Percentiles rank a stretch among this genome's conserved stretches.
These are phyloP conservation scores for Drosophila nigromelanica DNA, from an alignment of 1,140 invertebrate genomes.

Conservation along the genomic window DNA sequence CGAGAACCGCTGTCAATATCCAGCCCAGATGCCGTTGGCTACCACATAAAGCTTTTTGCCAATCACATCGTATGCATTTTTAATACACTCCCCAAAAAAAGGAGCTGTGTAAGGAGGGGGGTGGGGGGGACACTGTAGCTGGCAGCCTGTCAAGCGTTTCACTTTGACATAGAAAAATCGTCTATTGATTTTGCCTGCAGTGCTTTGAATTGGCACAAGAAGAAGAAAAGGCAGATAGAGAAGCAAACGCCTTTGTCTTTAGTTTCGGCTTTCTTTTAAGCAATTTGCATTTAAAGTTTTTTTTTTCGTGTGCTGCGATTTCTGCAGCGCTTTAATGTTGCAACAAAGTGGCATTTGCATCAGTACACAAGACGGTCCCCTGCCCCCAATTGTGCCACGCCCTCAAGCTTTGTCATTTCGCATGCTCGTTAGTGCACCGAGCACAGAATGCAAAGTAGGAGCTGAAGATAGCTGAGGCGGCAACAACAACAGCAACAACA, in stretches of 20 bases:
- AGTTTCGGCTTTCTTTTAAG: neutral
- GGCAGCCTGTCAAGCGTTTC: conserved; percentile 37
- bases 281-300: conserved; percentile 78
- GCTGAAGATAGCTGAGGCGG: conserved; percentile 42
- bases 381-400: conserved; percentile 39
- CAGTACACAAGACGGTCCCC: conserved; percentile 21
- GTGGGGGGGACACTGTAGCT: neutral
- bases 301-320: conserved; percentile 3
- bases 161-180: conserved; percentile 79
- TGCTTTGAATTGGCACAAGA: neutral
- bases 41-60: conserved; percentile 37
- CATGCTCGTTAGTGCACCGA: conserved; percentile 74
- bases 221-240: neutral
- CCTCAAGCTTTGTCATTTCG: conserved; percentile 76
- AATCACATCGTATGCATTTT: conserved; percentile 70
- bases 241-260: conserved; percentile 6
- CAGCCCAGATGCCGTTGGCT: neutral
- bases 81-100: conserved; percentile 54
- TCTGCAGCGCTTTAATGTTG: conserved; percentile 61
- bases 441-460: conserved; percentile 74
- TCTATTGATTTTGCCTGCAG: conserved; percentile 65
- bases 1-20: too few relatives aligned
- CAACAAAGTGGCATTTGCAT: conserved; percentile 70
- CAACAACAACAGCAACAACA: conserved; percentile 42
- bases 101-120: neutral